Evolutionary conservation across 1,140 invertebrate species (phyloP).

Genomic region (Ectropis grisescens): DNA sequence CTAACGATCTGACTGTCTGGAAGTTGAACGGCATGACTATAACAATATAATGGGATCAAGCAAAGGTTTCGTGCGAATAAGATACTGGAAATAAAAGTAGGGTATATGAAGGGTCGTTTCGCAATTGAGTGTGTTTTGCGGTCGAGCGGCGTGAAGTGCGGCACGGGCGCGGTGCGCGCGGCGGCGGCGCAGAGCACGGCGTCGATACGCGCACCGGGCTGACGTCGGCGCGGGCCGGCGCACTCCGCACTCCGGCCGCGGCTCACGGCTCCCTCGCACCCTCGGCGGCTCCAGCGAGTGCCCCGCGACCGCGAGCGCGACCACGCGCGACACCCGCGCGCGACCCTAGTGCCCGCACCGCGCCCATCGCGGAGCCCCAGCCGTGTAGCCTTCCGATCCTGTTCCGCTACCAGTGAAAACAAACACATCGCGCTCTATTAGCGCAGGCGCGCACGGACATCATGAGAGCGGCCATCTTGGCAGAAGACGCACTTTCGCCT

Average conservation of each 20-base stretch:
- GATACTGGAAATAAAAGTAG: constrained; percentile 31
- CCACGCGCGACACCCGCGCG: constrained; percentile 26
- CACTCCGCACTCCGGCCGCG: constrained; percentile 23
- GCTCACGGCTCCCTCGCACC: constrained; percentile 23
- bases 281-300: too few species aligned
- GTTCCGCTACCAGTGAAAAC: constrained; percentile 63
- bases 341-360: constrained; percentile 21
- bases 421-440: constrained; percentile 51
- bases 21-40: constrained; percentile 7
- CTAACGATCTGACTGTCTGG: too few species aligned
- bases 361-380: too few species aligned
- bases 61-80: constrained; percentile 26
- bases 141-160: constrained; percentile 37
- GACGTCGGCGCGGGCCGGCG: constrained; percentile 47
- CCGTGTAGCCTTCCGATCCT: constrained; percentile 3
- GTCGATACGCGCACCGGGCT: constrained; percentile 57
- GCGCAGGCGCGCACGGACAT: constrained; percentile 63
- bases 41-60: constrained; percentile 25
- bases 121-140: constrained; percentile 43
- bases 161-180: constrained; percentile 19
- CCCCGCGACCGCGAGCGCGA: constrained; percentile 13
- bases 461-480: constrained; percentile 62
- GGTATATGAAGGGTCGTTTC: constrained; percentile 28
- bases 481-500: constrained; percentile 60
- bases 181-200: constrained; percentile 25